Evolutionary conservation across 2,888 invertebrate species (phyloP), one percentile per base, ranked within the genome.

Genomic region (Thecophora atra): DNA sequence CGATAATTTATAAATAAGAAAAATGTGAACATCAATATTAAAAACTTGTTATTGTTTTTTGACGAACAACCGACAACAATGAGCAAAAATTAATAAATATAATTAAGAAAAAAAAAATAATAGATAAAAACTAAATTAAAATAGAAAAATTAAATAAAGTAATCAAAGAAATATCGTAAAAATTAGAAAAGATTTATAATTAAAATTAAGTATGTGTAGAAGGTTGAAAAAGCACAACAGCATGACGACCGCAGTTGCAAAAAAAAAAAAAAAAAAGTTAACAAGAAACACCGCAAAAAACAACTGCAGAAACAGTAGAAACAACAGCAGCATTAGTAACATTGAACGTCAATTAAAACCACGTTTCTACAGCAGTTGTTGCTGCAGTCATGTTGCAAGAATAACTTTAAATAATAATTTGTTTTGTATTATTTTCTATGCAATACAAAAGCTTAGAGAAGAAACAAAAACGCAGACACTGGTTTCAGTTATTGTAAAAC

Each of bases 281-380:
- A n/a, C n/a, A 37, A 37, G 37, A 37, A 37, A 37, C 1, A 37
- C 37, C 11, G 37, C n/a, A 37, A 5, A 21, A 19, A 37, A 63
- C 2, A 37, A 21, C 19, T 2, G 3, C 63, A 28, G 13, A 15
- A 19, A 37, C 8, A 37, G 7, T 15, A 37, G 42, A 7, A 42
- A 37, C 37, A 63, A 8, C 21, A 44, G 13, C 21, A 63, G 21
- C 63, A 63, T n/a, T 42, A 63, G 64, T 42, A 51, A 47, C 47
- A 64, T 64, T 64, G 64, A 64, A 44, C 47, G 17, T 21, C 51
- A 51, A 64, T 64, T 64, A 64, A 13, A 64, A 47, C n/a, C 26
- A 47, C 64, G 37, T 37, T 37, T 21, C 37, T 37, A 37, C 37
- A 56, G 26, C 21, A 26, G 3, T 19, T 56, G 56, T 26, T 24